Evolutionary conservation across 2,888 invertebrate species (phyloP), one percentile per base, ranked within the genome.

Genomic region (Tetheella fluctuosa): DNA sequence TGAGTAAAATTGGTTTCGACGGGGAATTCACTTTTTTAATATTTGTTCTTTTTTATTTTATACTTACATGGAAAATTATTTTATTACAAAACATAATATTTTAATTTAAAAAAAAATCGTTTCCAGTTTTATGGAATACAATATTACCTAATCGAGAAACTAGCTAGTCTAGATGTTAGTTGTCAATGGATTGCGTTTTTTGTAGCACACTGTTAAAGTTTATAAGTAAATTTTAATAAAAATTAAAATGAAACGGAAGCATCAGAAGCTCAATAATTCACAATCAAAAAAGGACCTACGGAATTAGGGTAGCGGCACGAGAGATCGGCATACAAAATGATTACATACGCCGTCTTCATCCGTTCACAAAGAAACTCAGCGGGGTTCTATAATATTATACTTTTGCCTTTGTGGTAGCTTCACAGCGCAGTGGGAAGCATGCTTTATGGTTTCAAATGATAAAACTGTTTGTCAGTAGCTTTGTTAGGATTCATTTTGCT

Each of bases 361-460:
- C 86, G 80, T 66, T 83, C 83, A 92, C 93, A 92, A 92, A 91
- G 89, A 87, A 85, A 77, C 92, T 61, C 93, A 91, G 91, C 92
- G 92, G 92, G 93, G 89, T 83, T 81, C 90, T 88, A 83, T 84
- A 85, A 91, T 92, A 93, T 92, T 92, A 89, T 92, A 90, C 88
- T 82, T 85, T 80, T 86, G 86, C 90, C 91, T 92, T 93, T 92
- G 91, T 92, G 81, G 90, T 88, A 86, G 89, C 90, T 87, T 78
- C 83, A 79, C 77, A 77, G 77, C 91, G 65, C 91, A 89, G 91
- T 91, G 86, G 92, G 91, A 86, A 84, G 89, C 85, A 88, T 89
- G 87, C 91, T 92, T 91, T 92, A 92, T 88, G 91, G 91, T 89
- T 91, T 89, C 88, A 88, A 92, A 93, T 93, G 92, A 92, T 93